Base-by-base conservation (phyloP, 2,113 vertebrate genomes). In the Lagopus muta region DNA sequence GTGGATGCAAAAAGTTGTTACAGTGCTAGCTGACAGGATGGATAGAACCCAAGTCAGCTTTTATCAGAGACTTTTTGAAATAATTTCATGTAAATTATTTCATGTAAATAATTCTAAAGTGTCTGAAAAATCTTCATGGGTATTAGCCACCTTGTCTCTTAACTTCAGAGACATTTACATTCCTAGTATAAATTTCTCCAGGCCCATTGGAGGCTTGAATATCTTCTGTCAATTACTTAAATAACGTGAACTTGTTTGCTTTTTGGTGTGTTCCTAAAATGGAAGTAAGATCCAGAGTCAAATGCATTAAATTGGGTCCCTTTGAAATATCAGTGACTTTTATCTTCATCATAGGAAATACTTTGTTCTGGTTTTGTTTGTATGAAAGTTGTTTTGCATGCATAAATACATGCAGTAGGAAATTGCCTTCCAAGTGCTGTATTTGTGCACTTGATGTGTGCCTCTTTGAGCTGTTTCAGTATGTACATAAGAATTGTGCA, bases 401-500 rank as follows among this genome's bases (percentile, higher is more conserved):
- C 21, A 22, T 16, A 22, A 3, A 16, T 3, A 40, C 36, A 4
- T 3, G 3, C 77, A 27, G 13, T 48, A 13, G 18, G 14, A 79
- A 72, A 28, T 45, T 61, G 25, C 15, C 3, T 54, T 65, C 1
- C 0, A 43, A 76, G n/a, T 70, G 28, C 36, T 81, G 6, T 64
- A 11, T 74, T 69, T 83, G 13, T 78, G 34, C 1, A 3, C 17
- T 71, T 82, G 21, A 61, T 10, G 4, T 27, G 3, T 73, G 13
- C 36, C 20, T 84, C 0, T 47, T 76, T 90, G 50, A 47, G 17
- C 66, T 25, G 30, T 55, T 82, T 84, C 25, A 36, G 50, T 3
- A 43, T 45, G 6, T 54, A 1, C 70, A 0, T 58, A 12, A 0
- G 54, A 76, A 34, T 7, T 47, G 15, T 72, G 22, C 17, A n/a